phyloP scores from a whole-genome alignment of 2,113 vertebrate species.

The Channa argus region DNA sequence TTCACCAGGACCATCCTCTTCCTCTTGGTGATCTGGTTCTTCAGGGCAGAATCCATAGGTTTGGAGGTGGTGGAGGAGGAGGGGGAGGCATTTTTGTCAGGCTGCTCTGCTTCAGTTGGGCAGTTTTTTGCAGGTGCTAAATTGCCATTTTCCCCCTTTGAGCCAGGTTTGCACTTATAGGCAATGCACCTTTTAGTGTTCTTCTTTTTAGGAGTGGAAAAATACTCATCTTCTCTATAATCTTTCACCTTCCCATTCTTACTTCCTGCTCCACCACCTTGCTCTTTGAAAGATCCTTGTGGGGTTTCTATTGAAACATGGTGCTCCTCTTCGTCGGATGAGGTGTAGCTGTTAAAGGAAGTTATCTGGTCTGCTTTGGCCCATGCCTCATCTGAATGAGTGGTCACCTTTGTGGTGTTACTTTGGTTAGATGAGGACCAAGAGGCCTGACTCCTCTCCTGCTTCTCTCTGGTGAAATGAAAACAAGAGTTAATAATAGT shows the following conservation, averaged over 20 bases:
- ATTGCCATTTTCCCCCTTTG: conserved; percentile 87
- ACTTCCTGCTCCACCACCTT: conserved; percentile 69
- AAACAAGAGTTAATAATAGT: conserved; percentile 90
- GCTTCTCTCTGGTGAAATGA: conserved; percentile 85
- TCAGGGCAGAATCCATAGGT: conserved; percentile 89
- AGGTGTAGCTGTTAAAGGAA: conserved; percentile 91
- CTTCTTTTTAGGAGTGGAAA: conserved; percentile 86
- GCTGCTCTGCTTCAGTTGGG: conserved; percentile 81
- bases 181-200: conserved; percentile 89
- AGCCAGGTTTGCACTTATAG: conserved; percentile 90
- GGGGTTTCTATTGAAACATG: conserved; percentile 83
- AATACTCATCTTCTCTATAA: conserved; percentile 85
- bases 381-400: conserved; percentile 85
- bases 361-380: conserved; percentile 88
- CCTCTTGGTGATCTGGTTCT: conserved; percentile 95
- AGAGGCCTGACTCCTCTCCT: conserved; percentile 88
- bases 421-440: conserved; percentile 97
- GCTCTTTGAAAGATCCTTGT: conserved; percentile 87
- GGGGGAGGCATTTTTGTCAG: conserved; percentile 78
- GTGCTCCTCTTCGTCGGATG: conserved; percentile 92
- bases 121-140: conserved; percentile 82
- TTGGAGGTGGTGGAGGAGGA: conserved; percentile 86
- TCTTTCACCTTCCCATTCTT: conserved; percentile 82
- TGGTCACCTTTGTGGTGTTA: conserved; percentile 85
- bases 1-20: conserved; percentile 97